Conservation (phyloP, 2,797 vertebrate species). For the Ibycter americanus region DNA sequence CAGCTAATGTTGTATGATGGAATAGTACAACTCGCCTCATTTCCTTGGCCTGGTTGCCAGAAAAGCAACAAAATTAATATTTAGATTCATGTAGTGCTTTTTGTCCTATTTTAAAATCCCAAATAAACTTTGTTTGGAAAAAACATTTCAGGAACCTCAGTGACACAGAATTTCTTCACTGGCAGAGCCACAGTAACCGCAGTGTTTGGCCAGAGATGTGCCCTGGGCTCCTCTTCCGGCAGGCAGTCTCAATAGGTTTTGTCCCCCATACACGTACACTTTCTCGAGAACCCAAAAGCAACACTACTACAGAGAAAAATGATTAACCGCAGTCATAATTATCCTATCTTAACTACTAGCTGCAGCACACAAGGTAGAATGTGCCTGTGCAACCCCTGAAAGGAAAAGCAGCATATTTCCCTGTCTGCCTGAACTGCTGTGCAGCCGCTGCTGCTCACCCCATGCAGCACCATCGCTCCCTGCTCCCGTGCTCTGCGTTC, state of each 20-base stretch:
- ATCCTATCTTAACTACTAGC: neutral
- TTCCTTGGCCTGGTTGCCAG: neutral
- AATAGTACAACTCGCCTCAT: neutral
- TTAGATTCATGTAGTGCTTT: neutral
- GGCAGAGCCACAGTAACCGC: neutral
- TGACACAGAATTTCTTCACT: neutral
- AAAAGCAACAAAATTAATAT: neutral
- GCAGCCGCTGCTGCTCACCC: fast-evolving
- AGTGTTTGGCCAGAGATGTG: neutral
- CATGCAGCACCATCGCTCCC: fast-evolving
- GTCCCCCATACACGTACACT: neutral
- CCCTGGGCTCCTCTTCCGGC: neutral
- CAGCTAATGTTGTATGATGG: neutral
- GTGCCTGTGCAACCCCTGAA: neutral
- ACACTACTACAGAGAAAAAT: neutral
- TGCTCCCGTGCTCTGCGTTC: fast-evolving
- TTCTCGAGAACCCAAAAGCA: neutral
- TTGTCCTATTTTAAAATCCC: neutral
- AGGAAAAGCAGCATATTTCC: neutral
- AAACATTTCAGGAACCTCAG: neutral
- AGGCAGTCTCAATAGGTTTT: neutral
- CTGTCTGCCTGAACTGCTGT: neutral
- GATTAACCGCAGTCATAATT: neutral
- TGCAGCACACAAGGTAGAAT: neutral
- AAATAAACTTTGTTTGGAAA: neutral